A percentile compares a stretch with the other conserved stretches of the same genome.
These are phyloP conservation scores for Pollimyrus isidori DNA, from an alignment of 2,113 vertebrate species.

Conservation along the genomic window DNA sequence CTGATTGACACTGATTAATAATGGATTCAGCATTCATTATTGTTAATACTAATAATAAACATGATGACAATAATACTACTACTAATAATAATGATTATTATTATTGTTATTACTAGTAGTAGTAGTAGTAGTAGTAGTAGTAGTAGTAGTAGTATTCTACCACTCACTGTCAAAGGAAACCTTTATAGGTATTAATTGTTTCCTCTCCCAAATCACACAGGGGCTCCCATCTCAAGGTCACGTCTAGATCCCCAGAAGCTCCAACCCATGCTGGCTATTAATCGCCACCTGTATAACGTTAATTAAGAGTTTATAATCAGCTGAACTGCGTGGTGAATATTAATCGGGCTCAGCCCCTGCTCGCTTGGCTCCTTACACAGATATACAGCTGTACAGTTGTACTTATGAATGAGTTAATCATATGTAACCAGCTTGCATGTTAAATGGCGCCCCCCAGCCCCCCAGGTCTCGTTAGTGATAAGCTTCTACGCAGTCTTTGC, in stretches of 20 bases:
- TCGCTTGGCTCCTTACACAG: not conserved
- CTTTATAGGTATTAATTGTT: not conserved
- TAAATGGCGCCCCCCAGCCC: not conserved
- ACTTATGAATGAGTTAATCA: not conserved
- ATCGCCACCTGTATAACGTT: not conserved
- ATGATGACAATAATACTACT: not conserved
- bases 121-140: too few relatives aligned
- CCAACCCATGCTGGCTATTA: not conserved
- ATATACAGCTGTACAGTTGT: not conserved
- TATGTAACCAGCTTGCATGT: not conserved
- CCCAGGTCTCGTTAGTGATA: not conserved
- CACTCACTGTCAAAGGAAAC: not conserved
- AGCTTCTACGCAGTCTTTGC: not conserved
- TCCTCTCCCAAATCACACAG: not conserved
- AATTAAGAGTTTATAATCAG: not conserved
- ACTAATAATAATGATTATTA: not conserved
- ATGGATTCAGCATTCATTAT: not conserved
- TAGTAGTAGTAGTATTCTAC: not conserved
- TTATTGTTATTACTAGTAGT: too few relatives aligned
- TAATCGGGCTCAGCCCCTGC: not conserved
- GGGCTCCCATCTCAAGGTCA: not conserved
- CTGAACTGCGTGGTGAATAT: not conserved
- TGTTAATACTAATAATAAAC: not conserved
- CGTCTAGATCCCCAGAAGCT: not conserved
- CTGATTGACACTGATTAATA: not conserved